Evolutionary conservation across 2,113 vertebrate species (phyloP).

Genomic region (Macquaria ambigua): DNA sequence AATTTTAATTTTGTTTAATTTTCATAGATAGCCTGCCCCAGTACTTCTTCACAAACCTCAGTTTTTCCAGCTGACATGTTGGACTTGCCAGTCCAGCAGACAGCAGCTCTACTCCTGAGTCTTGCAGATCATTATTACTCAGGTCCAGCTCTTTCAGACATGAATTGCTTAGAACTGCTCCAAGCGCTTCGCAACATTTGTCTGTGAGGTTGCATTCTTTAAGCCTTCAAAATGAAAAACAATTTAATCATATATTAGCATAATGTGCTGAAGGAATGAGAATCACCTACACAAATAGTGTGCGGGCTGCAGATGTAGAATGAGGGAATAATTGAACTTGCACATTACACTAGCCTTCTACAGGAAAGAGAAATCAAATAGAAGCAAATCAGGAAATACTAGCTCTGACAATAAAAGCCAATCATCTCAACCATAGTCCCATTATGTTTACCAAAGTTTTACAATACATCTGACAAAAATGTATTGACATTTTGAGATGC

Average conservation of each 20-base stretch:
- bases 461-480: neutral
- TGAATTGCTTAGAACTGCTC: neutral
- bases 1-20: no score
- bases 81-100: conserved; percentile 29
- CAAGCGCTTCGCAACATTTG: conserved; percentile 23
- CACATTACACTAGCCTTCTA: neutral
- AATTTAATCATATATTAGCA: neutral
- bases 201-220: conserved; percentile 44
- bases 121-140: conserved; percentile 39
- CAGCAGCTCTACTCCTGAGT: conserved; percentile 19
- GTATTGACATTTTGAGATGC: neutral
- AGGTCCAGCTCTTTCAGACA: conserved; percentile 41
- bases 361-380: neutral
- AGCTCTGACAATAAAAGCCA: neutral
- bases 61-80: conserved; percentile 44
- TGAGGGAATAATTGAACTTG: neutral
- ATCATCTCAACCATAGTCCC: no score
- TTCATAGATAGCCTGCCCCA: neutral
- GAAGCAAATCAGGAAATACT: neutral
- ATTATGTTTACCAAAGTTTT: neutral
- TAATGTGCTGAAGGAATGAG: neutral
- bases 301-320: neutral
- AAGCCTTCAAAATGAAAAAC: conserved; percentile 24
- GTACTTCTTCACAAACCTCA: conserved; percentile 33
- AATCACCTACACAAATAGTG: neutral